These are phyloP conservation scores for Cyanocitta stelleri DNA, from an alignment of 2,113 vertebrate genomes.

Conservation along the genomic window DNA sequence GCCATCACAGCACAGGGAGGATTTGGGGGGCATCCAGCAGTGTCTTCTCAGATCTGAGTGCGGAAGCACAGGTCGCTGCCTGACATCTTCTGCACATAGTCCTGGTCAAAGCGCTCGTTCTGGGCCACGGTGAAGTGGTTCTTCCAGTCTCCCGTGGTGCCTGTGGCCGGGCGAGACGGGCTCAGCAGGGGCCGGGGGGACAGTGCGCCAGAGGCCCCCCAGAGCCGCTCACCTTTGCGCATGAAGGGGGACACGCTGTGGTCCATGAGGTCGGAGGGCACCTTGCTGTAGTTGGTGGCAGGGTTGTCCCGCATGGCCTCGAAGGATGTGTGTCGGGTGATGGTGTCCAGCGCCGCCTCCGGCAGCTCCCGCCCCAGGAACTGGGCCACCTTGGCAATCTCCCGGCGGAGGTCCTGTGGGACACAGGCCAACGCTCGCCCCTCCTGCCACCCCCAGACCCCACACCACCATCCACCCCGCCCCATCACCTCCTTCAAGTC, in stretches of 20 bases:
- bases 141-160: conserved; percentile 63
- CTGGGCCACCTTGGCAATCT: conserved; percentile 60
- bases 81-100: conserved; percentile 77
- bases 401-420: conserved; percentile 54
- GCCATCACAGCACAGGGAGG: background rate
- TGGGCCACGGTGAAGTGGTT: conserved; percentile 70
- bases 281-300: conserved; percentile 60
- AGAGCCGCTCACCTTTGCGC: conserved; percentile 61
- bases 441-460: background rate
- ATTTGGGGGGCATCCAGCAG: fast-evolving
- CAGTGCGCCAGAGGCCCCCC: fast-evolving
- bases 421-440: background rate
- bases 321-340: conserved; percentile 61
- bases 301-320: conserved; percentile 70
- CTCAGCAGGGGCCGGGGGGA: fast-evolving
- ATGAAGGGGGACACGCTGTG: conserved; percentile 63
- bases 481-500: conserved; percentile 86
- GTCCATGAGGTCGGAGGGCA: conserved; percentile 50
- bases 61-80: conserved; percentile 72
- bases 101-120: conserved; percentile 55
- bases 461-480: background rate
- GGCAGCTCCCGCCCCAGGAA: conserved; percentile 59
- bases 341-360: background rate
- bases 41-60: background rate
- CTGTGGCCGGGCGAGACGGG: background rate